A percentile compares a stretch with the other conserved stretches of the same genome.
phyloP scores from a whole-genome alignment of 2,797 vertebrate species.

The Sebastes flavidus region DNA sequence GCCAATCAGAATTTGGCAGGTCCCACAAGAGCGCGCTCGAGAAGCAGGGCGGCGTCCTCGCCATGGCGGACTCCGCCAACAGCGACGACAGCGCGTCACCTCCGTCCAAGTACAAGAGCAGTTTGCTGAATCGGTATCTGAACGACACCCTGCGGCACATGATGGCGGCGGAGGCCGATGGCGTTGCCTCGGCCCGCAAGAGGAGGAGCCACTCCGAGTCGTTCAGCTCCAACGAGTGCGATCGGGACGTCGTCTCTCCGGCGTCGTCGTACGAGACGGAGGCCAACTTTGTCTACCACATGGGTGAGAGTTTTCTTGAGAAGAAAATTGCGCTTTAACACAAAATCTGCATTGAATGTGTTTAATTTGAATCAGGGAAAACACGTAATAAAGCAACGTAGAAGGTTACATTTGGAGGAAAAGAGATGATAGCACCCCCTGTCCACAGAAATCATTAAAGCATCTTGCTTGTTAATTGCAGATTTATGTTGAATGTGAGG shows the following conservation, averaged over 20 bases:
- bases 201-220: conserved; percentile 91
- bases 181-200: conserved; percentile 82
- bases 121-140: conserved; percentile 93
- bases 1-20: conserved; percentile 84
- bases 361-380: neutral
- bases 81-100: conserved; percentile 88
- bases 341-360: neutral
- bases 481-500: conserved; percentile 55
- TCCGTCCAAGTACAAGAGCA: conserved; percentile 95
- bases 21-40: conserved; percentile 80
- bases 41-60: conserved; percentile 83
- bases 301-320: conserved; percentile 84
- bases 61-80: conserved; percentile 84
- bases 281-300: conserved; percentile 91
- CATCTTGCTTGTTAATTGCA: conserved; percentile 54
- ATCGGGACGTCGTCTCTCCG: conserved; percentile 89
- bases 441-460: conserved; percentile 27
- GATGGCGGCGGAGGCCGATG: conserved; percentile 83
- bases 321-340: neutral
- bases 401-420: neutral
- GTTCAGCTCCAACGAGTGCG: conserved; percentile 93
- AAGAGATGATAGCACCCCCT: conserved; percentile 1
- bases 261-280: conserved; percentile 90
- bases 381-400: neutral
- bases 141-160: conserved; percentile 94